Base-by-base conservation (phyloP, 2,888 invertebrate species). In the Bugula neritina region DNA sequence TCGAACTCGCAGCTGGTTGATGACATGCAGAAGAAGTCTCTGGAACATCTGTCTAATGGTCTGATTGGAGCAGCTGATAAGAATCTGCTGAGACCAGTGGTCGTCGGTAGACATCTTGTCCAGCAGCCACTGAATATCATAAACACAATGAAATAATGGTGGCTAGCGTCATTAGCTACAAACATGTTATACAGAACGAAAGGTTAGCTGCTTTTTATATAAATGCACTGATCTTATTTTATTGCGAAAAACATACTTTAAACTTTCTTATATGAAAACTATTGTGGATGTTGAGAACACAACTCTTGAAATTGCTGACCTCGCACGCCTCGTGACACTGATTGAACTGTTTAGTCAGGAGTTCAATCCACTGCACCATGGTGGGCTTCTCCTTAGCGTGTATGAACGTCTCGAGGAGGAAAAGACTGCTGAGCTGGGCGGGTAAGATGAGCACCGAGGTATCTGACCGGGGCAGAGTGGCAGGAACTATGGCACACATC, bases 351-450 rank as follows among this genome's bases (percentile, higher is more conserved):
- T 96, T 96, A 10, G 94, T 95, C 35, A 95, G 88, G 74, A 95
- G 84, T 83, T 96, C 95, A 73, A 95, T 94, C 95, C 95, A 96
- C 76, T 95, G 93, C 58, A 94, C 92, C 92, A 95, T 94, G 0
- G 94, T 95, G 2, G 95, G 94, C 90, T 95, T 96, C 85, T 96
- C 96, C 85, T 95, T 95, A 69, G 96, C 94, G 83, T 96, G 96
- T 80, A 96, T 95, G 80, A 95, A 92, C 0, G 95, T 95, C 86
- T 96, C 96, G 75, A 96, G 91, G 79, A 96, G 94, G 86, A 96
- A 96, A 0, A 94, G 93, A 0, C 94, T 92, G 0, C 94, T 92
- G 17, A 96, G 87, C 78, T 94, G 90, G 31, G 82, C 80, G n/a
- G 81, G 81, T 74, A 80, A 78, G 79, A 93, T 90, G 0, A 92